Conservation (phyloP, 2,888 invertebrate genomes). For the Imbricaverruca yamaguchii region DNA sequence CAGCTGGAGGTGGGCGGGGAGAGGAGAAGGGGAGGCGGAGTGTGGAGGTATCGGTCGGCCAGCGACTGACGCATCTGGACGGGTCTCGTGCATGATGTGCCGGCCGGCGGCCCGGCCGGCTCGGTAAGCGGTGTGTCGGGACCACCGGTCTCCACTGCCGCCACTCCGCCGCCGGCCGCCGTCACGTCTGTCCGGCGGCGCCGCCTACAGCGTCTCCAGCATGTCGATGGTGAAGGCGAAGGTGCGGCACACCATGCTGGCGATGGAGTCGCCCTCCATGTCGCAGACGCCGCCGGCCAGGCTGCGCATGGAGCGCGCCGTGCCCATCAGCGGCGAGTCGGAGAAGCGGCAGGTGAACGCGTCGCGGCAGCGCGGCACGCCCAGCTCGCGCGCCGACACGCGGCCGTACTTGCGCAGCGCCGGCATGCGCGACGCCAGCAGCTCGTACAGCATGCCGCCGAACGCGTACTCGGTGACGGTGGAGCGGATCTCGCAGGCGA, state of each 20-base stretch:
- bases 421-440: background rate
- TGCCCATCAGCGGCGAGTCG: slow-evolving; percentile 13
- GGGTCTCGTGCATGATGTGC: too few species aligned
- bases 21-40: too few species aligned
- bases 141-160: too few species aligned
- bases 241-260: slow-evolving; percentile 8
- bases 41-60: too few species aligned
- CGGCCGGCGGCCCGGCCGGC: too few species aligned
- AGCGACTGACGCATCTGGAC: too few species aligned
- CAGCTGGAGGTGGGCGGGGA: too few species aligned
- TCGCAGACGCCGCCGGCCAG: slow-evolving; percentile 8
- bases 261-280: background rate
- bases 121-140: too few species aligned
- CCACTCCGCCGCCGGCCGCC: too few species aligned
- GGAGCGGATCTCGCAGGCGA: slow-evolving; percentile 12
- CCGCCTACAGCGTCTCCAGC: slow-evolving; percentile 16
- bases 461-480: background rate
- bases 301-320: background rate
- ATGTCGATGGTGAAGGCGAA: slow-evolving; percentile 1
- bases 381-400: background rate
- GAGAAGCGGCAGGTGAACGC: slow-evolving; percentile 10
- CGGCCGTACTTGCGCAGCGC: slow-evolving; percentile 1
- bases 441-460: slow-evolving; percentile 4
- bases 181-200: too few species aligned
- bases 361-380: background rate